phyloP scores from a whole-genome alignment of 2,113 vertebrate genomes.

The Indri indri region DNA sequence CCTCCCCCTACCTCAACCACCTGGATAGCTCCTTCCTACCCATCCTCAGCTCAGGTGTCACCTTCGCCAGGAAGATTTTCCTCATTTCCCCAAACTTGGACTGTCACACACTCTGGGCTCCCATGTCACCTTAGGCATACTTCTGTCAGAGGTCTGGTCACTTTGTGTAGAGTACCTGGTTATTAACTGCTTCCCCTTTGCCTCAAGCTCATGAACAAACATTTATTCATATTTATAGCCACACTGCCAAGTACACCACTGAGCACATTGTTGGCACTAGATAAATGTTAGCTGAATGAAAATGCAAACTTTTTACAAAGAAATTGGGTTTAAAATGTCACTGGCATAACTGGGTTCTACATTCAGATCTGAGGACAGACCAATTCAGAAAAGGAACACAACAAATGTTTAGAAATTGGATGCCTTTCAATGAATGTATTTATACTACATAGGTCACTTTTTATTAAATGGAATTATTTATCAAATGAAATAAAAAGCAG shows the following conservation, averaged over 20 bases:
- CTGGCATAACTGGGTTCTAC: not conserved
- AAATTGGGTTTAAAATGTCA: constrained; percentile 8
- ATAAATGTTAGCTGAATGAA: not conserved
- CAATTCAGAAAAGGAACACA: constrained; percentile 26
- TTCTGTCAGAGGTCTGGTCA: not conserved
- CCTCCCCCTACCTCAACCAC: not conserved
- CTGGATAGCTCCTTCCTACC: not conserved
- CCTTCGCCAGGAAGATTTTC: not conserved
- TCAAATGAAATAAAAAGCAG: constrained; percentile 33
- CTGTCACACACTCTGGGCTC: not conserved
- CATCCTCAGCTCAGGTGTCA: not conserved
- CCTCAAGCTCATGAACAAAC: not conserved
- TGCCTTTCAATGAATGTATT: not conserved
- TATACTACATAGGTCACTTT: not conserved
- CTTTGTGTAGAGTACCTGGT: not conserved
- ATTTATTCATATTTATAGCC: not conserved
- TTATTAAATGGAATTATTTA: constrained; percentile 23
- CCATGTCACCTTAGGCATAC: not conserved
- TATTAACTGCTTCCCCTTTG: not conserved
- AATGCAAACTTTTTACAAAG: not conserved
- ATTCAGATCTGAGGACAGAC: not conserved
- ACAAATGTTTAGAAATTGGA: not conserved
- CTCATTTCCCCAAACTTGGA: not conserved
- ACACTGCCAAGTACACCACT: not conserved
- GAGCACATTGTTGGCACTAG: not conserved